Evolutionary conservation across 2,113 vertebrate species (phyloP), one percentile per base, ranked within the genome.

Genomic region (Myocastor coypus): DNA sequence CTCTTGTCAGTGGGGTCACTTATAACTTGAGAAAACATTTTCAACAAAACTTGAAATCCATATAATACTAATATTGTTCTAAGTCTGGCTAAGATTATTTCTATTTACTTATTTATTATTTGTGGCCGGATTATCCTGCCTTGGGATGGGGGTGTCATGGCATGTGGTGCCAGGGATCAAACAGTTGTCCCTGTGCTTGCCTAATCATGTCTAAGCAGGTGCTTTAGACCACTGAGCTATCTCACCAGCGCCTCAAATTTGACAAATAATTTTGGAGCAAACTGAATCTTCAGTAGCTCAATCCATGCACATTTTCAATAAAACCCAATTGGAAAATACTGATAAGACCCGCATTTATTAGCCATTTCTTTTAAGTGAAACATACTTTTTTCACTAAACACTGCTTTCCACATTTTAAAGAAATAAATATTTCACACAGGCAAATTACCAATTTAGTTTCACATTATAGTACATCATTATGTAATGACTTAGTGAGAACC

Each of bases 231-330:
- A 14, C 14, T 55, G 52, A 55, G 52, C 52, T 55, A 55, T 55
- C 12, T 55, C 52, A 14, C 52, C 14, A 14, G 13, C 52, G 3
- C 52, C 52, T 55, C 32, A 68, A 78, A 30, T 83, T 93, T 55
- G 34, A 88, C 68, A 88, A 84, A 83, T 69, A 83, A 71, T 42
- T 42, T 55, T 91, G 10, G 26, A 89, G 75, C n/a, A 63, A 82
- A 92, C 30, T 94, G 7, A 10, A 28, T 7, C 34, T 85, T 81
- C 61, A 89, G 75, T 13, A 92, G 22, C 30, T 89, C 19, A 26
- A 59, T 94, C 64, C 77, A 34, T 87, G 77, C 57, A 90, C 87
- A 90, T 83, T 2, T 16, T 87, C 69, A 92, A 69, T 61, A 66
- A 75, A 86, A 14, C 10, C 46, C 68, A 89, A 46, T 46, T 42